These are phyloP conservation scores for Drosophila acutilabella DNA, from an alignment of 2,888 invertebrate species.

Conservation along the genomic window DNA sequence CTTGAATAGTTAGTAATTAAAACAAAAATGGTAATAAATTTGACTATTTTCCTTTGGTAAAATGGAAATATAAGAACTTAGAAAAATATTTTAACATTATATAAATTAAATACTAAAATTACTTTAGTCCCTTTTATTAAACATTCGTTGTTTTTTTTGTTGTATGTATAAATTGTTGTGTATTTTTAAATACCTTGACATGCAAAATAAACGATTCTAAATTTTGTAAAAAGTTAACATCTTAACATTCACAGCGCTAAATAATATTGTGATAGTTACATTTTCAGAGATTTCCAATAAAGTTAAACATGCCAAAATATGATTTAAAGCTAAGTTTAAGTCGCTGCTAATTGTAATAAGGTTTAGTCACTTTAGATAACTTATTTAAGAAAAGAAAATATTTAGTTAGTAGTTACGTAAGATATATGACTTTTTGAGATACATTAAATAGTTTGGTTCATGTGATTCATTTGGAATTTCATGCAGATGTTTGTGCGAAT, in stretches of 20 bases:
- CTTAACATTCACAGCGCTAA: conserved; percentile 46
- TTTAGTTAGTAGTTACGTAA: too few relatives aligned
- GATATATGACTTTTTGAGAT: conserved; percentile 5
- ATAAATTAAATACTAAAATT: conserved; percentile 9
- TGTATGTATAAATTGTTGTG: conserved; percentile 1
- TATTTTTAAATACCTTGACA: conserved; percentile 46
- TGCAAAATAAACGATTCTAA: conserved; percentile 14
- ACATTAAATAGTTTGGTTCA: conserved; percentile 17
- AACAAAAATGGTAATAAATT: neutral
- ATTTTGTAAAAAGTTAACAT: conserved; percentile 18
- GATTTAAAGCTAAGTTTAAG: conserved; percentile 25
- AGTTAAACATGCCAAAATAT: conserved; percentile 39
- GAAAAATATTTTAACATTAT: conserved; percentile 26
- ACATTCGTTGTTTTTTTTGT: neutral
- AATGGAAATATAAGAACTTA: conserved; percentile 10
- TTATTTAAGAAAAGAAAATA: neutral
- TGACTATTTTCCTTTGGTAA: conserved; percentile 22
- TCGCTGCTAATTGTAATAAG: conserved; percentile 19
- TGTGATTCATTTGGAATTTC: conserved; percentile 20
- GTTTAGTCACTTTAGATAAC: neutral
- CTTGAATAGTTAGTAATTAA: conserved; percentile 8
- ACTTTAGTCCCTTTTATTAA: conserved; percentile 11
- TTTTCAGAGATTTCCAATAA: conserved; percentile 19
- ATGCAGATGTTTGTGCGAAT: conserved; percentile 40
- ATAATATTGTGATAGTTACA: conserved; percentile 30